Evolutionary conservation across 2,888 invertebrate species (phyloP).

Genomic region (Eupithecia centaureata): DNA sequence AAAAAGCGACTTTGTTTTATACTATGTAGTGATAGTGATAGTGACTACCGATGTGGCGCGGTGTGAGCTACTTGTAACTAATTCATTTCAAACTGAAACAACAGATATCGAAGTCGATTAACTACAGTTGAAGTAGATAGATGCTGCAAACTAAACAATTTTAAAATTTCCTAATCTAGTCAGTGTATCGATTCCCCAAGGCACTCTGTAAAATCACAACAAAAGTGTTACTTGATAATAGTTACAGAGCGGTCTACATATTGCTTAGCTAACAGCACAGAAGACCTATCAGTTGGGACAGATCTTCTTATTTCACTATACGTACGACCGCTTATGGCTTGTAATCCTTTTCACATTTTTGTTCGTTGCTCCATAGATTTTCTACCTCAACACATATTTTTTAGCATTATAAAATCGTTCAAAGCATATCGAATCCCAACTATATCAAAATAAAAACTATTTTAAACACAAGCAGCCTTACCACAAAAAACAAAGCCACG

Average conservation of each 20-base stretch:
- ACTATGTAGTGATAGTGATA: no score
- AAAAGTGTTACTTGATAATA: conserved; percentile 26
- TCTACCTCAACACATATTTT: no score
- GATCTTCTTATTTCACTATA: neutral
- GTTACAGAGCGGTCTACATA: conserved; percentile 37
- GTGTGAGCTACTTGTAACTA: no score
- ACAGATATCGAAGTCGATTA: no score
- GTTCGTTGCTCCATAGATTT: no score
- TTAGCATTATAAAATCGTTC: no score
- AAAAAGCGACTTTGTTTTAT: no score
- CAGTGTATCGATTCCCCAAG: conserved; percentile 22
- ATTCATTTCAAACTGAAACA: no score
- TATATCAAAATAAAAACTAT: neutral
- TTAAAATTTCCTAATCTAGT: conserved; percentile 15
- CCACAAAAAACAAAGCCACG: no score
- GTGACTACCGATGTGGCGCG: no score
- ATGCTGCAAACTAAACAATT: neutral
- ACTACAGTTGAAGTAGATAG: neutral
- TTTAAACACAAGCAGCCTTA: neutral
- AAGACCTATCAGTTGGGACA: conserved; percentile 1
- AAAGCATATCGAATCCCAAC: no score
- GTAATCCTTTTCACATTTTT: neutral
- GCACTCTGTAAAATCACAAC: conserved; percentile 11
- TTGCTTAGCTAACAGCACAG: conserved; percentile 35
- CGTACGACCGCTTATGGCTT: neutral